phyloP scores from a whole-genome alignment of 2,888 invertebrate genomes.

The Mycalesis mineus region DNA sequence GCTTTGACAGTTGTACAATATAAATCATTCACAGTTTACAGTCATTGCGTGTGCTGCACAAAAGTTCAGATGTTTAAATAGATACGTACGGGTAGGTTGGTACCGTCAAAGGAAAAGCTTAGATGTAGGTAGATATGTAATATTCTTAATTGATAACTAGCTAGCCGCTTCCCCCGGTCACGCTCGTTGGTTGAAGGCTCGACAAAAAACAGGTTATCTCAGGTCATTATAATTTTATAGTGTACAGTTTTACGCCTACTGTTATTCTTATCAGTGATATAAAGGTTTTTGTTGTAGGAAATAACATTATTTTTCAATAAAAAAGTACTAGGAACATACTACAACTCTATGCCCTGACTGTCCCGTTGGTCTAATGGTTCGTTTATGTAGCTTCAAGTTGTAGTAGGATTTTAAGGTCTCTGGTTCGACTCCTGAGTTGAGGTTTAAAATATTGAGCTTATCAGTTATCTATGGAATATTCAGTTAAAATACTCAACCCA shows the following conservation, averaged over 20 bases:
- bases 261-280: neutral
- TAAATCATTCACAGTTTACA: neutral
- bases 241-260: neutral
- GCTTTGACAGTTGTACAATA: too few relatives aligned
- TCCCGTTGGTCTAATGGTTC: too few relatives aligned
- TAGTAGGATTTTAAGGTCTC: too few relatives aligned
- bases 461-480: too few relatives aligned
- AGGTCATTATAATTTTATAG: conserved; percentile 19
- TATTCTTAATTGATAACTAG: conserved; percentile 22
- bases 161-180: conserved; percentile 23
- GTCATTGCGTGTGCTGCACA: neutral
- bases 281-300: neutral
- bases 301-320: neutral
- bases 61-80: too few relatives aligned
- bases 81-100: too few relatives aligned
- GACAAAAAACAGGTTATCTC: conserved; percentile 23
- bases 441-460: too few relatives aligned
- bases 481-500: too few relatives aligned
- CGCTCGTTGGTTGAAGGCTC: conserved; percentile 16
- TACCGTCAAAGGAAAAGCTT: conserved; percentile 1
- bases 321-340: too few relatives aligned
- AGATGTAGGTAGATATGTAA: conserved; percentile 9
- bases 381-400: too few relatives aligned
- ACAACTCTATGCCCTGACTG: too few relatives aligned
- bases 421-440: too few relatives aligned